These are phyloP conservation scores for Deroplatys truncata DNA, from an alignment of 2,888 invertebrate genomes.

Conservation along the genomic window DNA sequence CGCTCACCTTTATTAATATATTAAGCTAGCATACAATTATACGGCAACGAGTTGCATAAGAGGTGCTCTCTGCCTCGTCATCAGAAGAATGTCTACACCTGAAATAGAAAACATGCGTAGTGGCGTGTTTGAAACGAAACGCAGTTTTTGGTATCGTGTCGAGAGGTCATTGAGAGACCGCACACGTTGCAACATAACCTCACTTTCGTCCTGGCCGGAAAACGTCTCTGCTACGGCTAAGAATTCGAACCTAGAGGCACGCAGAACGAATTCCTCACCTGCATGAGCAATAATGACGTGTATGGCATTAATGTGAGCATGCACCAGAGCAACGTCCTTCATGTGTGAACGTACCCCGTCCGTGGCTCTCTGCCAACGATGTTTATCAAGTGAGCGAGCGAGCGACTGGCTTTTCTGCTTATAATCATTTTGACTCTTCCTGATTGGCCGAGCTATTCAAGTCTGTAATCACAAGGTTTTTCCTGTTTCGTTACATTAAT, in stretches of 20 bases:
- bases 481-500: conserved; percentile 9
- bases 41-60: no score
- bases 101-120: not conserved
- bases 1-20: no score
- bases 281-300: not conserved
- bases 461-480: conserved; percentile 11
- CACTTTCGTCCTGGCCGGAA: not conserved
- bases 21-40: no score
- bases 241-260: not conserved
- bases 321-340: not conserved
- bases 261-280: not conserved
- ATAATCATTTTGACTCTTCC: conserved; percentile 15
- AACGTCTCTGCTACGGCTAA: not conserved
- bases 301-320: not conserved
- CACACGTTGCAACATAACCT: not conserved
- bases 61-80: not conserved
- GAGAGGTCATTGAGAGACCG: not conserved
- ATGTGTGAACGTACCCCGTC: not conserved
- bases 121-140: not conserved
- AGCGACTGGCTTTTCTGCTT: conserved; percentile 1
- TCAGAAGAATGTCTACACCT: not conserved
- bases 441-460: conserved; percentile 14
- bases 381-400: not conserved
- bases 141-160: not conserved
- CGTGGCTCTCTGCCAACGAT: not conserved